A percentile compares a stretch with the other conserved stretches of the same genome.
These are phyloP conservation scores for Lathronympha strigana DNA, from an alignment of 2,888 invertebrate genomes.

Conservation along the genomic window DNA sequence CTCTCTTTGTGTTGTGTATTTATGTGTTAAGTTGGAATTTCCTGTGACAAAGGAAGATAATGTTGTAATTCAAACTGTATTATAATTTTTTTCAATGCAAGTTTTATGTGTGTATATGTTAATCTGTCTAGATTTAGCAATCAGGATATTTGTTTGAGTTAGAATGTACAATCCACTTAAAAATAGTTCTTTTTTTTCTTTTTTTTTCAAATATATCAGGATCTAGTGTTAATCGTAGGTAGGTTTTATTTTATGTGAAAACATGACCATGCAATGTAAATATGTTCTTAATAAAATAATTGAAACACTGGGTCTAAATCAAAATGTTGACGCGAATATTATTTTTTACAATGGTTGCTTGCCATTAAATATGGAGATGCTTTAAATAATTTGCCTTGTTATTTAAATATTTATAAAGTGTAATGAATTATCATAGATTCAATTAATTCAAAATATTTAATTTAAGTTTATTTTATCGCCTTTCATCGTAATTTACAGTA, in stretches of 20 bases:
- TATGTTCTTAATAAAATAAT: constrained; percentile 45
- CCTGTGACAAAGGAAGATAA: background rate
- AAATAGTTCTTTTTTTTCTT: background rate
- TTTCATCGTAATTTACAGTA: constrained; percentile 44
- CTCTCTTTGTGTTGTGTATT: constrained; percentile 7
- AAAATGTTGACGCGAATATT: constrained; percentile 63
- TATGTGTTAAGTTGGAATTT: background rate
- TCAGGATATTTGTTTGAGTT: constrained; percentile 18
- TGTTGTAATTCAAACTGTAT: constrained; percentile 15
- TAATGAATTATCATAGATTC: constrained; percentile 20
- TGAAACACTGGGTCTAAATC: constrained; percentile 17
- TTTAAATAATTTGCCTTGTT: constrained; percentile 48
- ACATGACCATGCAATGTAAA: constrained; percentile 53
- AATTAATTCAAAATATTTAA: constrained; percentile 38
- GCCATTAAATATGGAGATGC: constrained; percentile 60
- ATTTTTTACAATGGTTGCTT: constrained; percentile 58
- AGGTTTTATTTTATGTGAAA: constrained; percentile 53
- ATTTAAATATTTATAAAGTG: constrained; percentile 16
- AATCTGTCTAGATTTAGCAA: constrained; percentile 15
- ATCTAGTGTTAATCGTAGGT: constrained; percentile 33
- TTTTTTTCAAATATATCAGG: constrained; percentile 25
- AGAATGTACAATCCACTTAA: constrained; percentile 12
- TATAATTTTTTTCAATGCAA: constrained; percentile 14
- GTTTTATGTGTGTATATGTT: constrained; percentile 21
- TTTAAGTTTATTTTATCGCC: constrained; percentile 39